Conservation (phyloP, 2,797 vertebrate species). For the Sebastes taczanowskii region DNA sequence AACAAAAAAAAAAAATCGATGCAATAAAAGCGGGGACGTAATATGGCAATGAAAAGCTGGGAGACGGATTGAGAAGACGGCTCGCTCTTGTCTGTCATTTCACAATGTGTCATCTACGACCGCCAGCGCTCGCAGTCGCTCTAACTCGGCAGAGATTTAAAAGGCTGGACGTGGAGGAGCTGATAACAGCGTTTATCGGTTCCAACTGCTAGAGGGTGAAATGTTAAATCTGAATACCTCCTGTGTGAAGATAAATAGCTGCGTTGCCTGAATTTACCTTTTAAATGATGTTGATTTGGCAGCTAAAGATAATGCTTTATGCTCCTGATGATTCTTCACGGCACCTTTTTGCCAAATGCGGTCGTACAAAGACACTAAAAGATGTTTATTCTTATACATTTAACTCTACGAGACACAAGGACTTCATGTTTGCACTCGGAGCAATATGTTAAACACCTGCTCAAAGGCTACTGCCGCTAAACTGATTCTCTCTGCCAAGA, state of each 20-base stretch:
- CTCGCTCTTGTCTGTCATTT: conserved; percentile 42
- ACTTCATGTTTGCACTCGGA: conserved; percentile 11
- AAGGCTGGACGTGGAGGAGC: conserved; percentile 33
- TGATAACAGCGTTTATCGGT: conserved; percentile 46
- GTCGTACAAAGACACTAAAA: background rate
- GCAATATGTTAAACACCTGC: conserved; percentile 29
- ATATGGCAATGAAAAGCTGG: conserved; percentile 45
- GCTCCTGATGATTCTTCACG: background rate
- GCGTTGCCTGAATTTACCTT: conserved; percentile 20
- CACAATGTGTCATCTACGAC: conserved; percentile 23
- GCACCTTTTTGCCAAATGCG: background rate
- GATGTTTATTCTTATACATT: background rate
- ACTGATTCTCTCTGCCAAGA: conserved; percentile 39
- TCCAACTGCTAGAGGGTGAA: conserved; percentile 46
- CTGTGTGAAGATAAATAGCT: conserved; percentile 40
- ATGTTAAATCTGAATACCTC: conserved; percentile 46
- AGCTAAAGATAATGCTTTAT: conserved; percentile 4
- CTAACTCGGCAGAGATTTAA: conserved; percentile 42
- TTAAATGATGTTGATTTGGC: conserved; percentile 31
- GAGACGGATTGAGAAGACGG: conserved; percentile 14
- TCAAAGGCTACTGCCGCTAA: conserved; percentile 26
- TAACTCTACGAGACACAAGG: background rate
- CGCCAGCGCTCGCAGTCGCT: conserved; percentile 27
- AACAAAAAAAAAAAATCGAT: conserved; percentile 42
- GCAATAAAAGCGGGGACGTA: conserved; percentile 17